Percentiles rank a stretch among this genome's conserved stretches.
Evolutionary conservation across 1,140 invertebrate species (phyloP).

Genomic region (Heterodera schachtii): DNA sequence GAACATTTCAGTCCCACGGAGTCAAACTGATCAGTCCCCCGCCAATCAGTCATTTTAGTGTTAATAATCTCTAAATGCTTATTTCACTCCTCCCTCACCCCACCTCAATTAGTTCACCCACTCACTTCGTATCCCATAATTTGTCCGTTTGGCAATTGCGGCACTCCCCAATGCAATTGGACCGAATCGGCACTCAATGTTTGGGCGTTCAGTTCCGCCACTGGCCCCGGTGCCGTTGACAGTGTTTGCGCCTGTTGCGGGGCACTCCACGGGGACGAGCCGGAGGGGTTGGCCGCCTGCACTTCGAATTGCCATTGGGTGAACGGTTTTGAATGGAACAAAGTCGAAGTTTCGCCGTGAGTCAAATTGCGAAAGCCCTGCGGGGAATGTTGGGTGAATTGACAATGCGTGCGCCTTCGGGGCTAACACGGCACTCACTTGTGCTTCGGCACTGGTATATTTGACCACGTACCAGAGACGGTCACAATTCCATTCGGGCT

Average conservation of each 20-base stretch:
- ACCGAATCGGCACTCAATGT: conserved; percentile 57
- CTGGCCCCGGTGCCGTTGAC: conserved; percentile 59
- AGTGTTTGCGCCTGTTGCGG: conserved; percentile 56
- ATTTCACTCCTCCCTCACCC: background rate
- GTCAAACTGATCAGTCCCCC: too few relatives aligned
- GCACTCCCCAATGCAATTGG: conserved; percentile 62
- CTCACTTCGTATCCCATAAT: conserved; percentile 58
- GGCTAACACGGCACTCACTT: conserved; percentile 12
- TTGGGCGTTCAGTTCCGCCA: conserved; percentile 56
- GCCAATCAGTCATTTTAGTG: too few relatives aligned
- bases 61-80: too few relatives aligned
- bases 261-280: conserved; percentile 58
- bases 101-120: background rate
- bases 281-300: conserved; percentile 64
- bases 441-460: conserved; percentile 60
- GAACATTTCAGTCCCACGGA: background rate
- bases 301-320: conserved; percentile 64
- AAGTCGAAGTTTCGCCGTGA: conserved; percentile 52
- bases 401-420: background rate
- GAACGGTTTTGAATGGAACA: conserved; percentile 64
- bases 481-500: conserved; percentile 65
- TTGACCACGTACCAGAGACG: conserved; percentile 64
- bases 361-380: conserved; percentile 61
- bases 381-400: background rate
- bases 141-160: conserved; percentile 61